phyloP scores from a whole-genome alignment of 2,797 vertebrate species.

The Bradypodion ventrale region DNA sequence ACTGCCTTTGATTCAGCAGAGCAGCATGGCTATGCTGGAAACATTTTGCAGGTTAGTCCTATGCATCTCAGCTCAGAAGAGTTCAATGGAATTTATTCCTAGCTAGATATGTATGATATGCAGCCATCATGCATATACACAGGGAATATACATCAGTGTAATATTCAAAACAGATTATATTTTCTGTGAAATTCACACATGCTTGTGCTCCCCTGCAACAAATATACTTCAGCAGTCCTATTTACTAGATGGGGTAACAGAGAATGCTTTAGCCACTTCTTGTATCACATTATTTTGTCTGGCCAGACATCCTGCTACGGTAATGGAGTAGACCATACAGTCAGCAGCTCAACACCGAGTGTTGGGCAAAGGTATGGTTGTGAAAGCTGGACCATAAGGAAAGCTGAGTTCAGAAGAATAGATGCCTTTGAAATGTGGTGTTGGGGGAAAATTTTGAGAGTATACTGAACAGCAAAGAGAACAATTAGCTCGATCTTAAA shows the following conservation, averaged over 20 bases:
- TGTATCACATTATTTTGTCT: too few relatives aligned
- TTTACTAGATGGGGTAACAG: background rate
- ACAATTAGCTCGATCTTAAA: too few relatives aligned
- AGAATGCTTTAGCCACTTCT: background rate
- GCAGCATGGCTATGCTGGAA: background rate
- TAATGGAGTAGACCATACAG: too few relatives aligned
- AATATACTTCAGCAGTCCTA: background rate
- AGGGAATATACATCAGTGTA: background rate
- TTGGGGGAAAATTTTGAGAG: too few relatives aligned
- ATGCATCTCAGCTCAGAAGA: background rate
- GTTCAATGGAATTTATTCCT: background rate
- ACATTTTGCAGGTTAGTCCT: background rate
- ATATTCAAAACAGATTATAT: too few relatives aligned
- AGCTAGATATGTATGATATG: background rate
- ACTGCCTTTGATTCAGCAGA: background rate
- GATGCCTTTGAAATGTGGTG: too few relatives aligned
- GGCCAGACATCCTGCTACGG: too few relatives aligned
- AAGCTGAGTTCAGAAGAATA: too few relatives aligned
- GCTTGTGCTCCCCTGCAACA: background rate
- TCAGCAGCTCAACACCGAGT: too few relatives aligned
- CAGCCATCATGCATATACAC: accelerated
- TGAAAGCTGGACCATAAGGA: too few relatives aligned
- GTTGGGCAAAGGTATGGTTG: too few relatives aligned
- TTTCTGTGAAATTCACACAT: background rate
- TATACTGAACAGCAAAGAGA: too few relatives aligned